Conservation (phyloP, 1,140 invertebrate species). For the Drosophila lacertosa region DNA sequence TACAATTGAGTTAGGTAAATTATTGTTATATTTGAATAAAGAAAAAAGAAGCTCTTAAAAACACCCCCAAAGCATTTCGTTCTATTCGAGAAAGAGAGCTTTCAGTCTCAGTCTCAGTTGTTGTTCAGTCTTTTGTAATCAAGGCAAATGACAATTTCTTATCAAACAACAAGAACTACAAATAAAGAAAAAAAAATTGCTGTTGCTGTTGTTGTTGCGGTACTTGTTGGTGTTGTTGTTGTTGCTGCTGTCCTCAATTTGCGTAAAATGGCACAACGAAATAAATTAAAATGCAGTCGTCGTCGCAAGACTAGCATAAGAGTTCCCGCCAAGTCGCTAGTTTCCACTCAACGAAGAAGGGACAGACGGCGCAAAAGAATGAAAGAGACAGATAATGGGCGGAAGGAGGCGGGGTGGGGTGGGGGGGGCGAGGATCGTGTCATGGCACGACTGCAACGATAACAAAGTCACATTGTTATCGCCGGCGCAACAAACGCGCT, state of each 20-base stretch:
- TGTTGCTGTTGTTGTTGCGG: conserved; percentile 17
- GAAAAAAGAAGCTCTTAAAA: neutral
- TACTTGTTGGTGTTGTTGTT: conserved; percentile 38
- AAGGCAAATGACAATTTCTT: conserved; percentile 67
- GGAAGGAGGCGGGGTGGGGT: neutral
- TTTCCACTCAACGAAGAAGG: conserved; percentile 10
- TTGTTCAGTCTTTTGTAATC: conserved; percentile 25
- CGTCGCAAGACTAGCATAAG: conserved; percentile 42
- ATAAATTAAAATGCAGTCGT: conserved; percentile 78
- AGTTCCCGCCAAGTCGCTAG: conserved; percentile 28
- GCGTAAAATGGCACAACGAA: conserved; percentile 80
- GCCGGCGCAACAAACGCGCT: conserved; percentile 32
- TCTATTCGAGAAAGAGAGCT: neutral
- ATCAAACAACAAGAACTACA: conserved; percentile 46
- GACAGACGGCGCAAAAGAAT: too few relatives aligned
- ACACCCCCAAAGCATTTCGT: neutral
- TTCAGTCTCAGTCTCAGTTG: conserved; percentile 2
- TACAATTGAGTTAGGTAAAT: conserved; percentile 7
- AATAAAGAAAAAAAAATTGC: conserved; percentile 21
- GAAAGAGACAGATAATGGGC: too few relatives aligned
- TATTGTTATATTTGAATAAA: conserved; percentile 4
- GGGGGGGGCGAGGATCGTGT: conserved; percentile 9
- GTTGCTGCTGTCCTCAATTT: conserved; percentile 69
- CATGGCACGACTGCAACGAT: conserved; percentile 43
- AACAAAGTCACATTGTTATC: conserved; percentile 50